These are phyloP conservation scores for Oscheius sp. DNA, from an alignment of 2,888 invertebrate genomes.

Conservation along the genomic window DNA sequence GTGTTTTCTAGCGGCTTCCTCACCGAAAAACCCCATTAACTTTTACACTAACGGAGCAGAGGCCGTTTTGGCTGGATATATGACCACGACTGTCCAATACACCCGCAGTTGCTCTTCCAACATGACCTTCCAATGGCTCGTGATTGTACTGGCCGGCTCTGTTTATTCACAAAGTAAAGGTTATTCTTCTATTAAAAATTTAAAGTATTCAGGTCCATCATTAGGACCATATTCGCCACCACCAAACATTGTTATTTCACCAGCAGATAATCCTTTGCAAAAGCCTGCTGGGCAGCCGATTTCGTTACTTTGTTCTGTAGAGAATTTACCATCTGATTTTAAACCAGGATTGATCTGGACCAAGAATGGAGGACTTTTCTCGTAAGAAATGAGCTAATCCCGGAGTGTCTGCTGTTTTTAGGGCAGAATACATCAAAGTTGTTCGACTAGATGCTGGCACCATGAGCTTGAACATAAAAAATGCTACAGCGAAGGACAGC, in stretches of 20 bases:
- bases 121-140: slow-evolving; percentile 20
- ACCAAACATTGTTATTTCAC: slow-evolving; percentile 42
- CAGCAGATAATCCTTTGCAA: slow-evolving; percentile 50
- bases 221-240: too few relatives aligned
- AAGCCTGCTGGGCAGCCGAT: slow-evolving; percentile 54
- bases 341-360: slow-evolving; percentile 56
- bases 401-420: slow-evolving; percentile 17
- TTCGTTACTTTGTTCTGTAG: slow-evolving; percentile 48
- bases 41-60: slow-evolving; percentile 32
- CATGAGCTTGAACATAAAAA: slow-evolving; percentile 47
- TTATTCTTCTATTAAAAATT: neutral
- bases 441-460: slow-evolving; percentile 51
- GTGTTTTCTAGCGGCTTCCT: slow-evolving; percentile 14
- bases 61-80: slow-evolving; percentile 31
- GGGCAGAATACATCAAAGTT: slow-evolving; percentile 51
- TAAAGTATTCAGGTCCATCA: slow-evolving; percentile 18
- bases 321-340: slow-evolving; percentile 33
- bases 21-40: slow-evolving; percentile 27
- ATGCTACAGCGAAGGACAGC: slow-evolving; percentile 49
- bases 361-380: slow-evolving; percentile 52
- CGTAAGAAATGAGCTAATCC: slow-evolving; percentile 26
- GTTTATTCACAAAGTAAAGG: neutral
- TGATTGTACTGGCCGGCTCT: neutral
- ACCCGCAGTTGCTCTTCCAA: slow-evolving; percentile 22
- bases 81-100: slow-evolving; percentile 33